Evolutionary conservation across 2,797 vertebrate genomes (phyloP), one percentile per base, ranked within the genome.

Genomic region (Labeo calbasu): DNA sequence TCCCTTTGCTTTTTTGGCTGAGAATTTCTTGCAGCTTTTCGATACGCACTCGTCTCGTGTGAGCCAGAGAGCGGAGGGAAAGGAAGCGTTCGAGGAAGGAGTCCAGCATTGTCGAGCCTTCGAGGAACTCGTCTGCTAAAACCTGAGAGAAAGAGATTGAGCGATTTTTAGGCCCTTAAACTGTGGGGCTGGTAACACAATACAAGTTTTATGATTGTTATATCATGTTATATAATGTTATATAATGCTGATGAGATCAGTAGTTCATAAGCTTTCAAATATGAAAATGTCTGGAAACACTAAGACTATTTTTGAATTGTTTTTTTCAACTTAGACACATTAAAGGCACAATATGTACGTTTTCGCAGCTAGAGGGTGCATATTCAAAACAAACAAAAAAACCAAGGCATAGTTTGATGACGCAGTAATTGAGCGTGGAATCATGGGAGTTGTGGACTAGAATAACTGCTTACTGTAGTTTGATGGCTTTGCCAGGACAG

Each of bases 11-110:
- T 89, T 93, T 95, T 90, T 94, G 93, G 76, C 94, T 93, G 77
- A 98, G 84, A 8, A 96, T 88, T 28, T 98, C 98, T 90, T 99
- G 98, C 25, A 99, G 95, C 87, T 99, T 99, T 84, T 99, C 97
- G 2, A 96, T 94, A 0, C 95, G 93, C 4, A 98, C 96, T 0
- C 97, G 95, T 81, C 97, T 94, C 84, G 94, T 91, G 88, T 98
- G 97, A 63, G 96, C 96, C 12, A 99, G 88, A 8, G 90, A 96
- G 85, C 98, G 95, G 90, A 96, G 93, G 7, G 93, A 88, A 0
- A 94, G 92, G 87, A 98, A 99, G 69, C 91, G 92, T 84, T 99
- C 98, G 0, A 98, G 95, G 87, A 99, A 99, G 0, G 92, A 94
- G 78, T 99, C 98, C 92, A 99, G 79, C 0, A 94, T 87, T 85